These are phyloP conservation scores for Malurus cyaneus DNA, from an alignment of 2,113 vertebrate species.

Conservation along the genomic window DNA sequence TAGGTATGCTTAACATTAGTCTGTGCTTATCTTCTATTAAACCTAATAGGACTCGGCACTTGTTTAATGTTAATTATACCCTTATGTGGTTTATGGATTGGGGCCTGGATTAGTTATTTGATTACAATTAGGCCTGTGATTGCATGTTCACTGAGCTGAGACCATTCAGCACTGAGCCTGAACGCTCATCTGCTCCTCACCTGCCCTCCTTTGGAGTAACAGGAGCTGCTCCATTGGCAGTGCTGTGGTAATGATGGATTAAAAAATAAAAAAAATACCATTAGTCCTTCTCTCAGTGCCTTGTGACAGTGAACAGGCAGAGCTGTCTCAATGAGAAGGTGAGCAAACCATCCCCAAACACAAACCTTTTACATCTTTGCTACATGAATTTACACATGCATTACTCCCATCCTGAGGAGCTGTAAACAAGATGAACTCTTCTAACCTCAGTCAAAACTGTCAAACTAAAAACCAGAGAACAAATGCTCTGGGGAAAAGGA, in stretches of 20 bases:
- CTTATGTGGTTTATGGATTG: conserved; percentile 23
- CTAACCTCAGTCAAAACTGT: conserved; percentile 3
- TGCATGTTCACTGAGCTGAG: conserved; percentile 1
- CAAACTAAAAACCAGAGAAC: not conserved
- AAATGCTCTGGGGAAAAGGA: not conserved
- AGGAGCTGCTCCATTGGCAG: not conserved
- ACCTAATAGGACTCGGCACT: not conserved
- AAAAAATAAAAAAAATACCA: not conserved
- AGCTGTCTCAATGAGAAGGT: not conserved
- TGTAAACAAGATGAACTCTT: conserved; percentile 14
- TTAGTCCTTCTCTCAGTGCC: not conserved
- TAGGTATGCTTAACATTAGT: not conserved
- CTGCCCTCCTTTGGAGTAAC: not conserved
- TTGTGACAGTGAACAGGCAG: not conserved
- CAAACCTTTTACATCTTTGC: not conserved
- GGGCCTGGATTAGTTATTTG: conserved; percentile 33
- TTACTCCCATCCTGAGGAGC: not conserved
- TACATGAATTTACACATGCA: not conserved
- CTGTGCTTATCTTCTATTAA: not conserved
- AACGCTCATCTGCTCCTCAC: not conserved
- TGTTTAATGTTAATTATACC: conserved; percentile 49
- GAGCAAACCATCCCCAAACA: not conserved
- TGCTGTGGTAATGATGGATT: not conserved
- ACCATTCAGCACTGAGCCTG: not conserved
- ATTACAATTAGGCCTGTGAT: conserved; percentile 50